Evolutionary conservation across 2,797 vertebrate genomes (phyloP), one percentile per base, ranked within the genome.

Genomic region (Pangasius mekongensis): DNA sequence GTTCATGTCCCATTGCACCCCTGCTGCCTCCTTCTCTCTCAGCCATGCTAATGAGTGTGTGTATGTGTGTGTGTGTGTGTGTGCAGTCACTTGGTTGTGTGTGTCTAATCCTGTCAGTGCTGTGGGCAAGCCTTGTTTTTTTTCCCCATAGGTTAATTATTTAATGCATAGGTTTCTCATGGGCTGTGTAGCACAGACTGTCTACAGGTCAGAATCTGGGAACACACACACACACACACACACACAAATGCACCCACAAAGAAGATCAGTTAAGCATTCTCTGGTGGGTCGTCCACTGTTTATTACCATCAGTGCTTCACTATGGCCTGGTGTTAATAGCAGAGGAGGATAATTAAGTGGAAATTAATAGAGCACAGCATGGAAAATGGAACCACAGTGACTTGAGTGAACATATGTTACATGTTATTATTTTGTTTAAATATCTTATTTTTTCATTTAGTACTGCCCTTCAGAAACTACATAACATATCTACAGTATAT

Each of bases 261-360:
- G 36, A 13, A n/a, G 33, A 27, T 49, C 73, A 52, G 74, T 77
- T 52, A 52, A 49, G 16, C n/a, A 5, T 33, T 80, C 77, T 56
- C 77, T 22, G 5, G 52, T 60, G 54, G 30, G 30, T 80, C 10
- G 9, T 80, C 54, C 30, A 3, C 22, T 24, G 49, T 80, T 56
- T 78, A 78, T 33, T 9, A 54, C 49, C 76, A 30, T 74, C 47
- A 78, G 47, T 8, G 47, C 47, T 30, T 52, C 47, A 52, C 49
- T 77, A 52, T 77, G 10, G 47, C 54, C 64, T 43, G 52, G 27
- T 20, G 30, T 66, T 89, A 86, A 90, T 86, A 74, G 86, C 86
- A 90, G 81, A 77, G 80, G 67, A 91, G 80, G 84, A 87, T 90
- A 90, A 90, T 91, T 89, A 90, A 89, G 47, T 33, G 49, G n/a